A percentile compares a stretch with the other conserved stretches of the same genome.
Evolutionary conservation across 1,140 invertebrate genomes (phyloP).

Genomic region (Solen grandis): DNA sequence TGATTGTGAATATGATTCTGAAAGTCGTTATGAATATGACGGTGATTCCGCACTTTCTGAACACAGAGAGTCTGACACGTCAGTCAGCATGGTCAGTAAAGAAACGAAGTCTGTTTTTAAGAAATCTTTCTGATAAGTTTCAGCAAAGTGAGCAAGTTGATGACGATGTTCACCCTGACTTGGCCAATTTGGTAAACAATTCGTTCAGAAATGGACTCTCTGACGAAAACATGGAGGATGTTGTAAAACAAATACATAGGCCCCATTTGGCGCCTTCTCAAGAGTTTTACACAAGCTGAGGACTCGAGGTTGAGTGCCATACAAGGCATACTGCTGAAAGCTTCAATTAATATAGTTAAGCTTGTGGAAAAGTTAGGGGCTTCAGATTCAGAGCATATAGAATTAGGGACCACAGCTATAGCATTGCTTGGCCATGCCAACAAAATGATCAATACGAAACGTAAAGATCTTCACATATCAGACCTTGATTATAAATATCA

Average conservation of each 20-base stretch:
- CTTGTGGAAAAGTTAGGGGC: constrained; percentile 29
- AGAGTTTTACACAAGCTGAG: constrained; percentile 19
- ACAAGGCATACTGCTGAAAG: constrained; percentile 10
- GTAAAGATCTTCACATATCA: constrained; percentile 8
- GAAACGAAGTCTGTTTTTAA: background rate
- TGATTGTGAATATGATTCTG: too few species aligned
- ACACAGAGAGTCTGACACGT: too few species aligned
- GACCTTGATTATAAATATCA: constrained; percentile 40
- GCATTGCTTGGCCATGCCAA: too few species aligned
- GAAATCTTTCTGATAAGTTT: constrained; percentile 11
- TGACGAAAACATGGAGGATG: constrained; percentile 11
- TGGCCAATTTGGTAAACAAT: constrained; percentile 24
- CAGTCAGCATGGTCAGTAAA: too few species aligned
- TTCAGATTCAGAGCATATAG: background rate
- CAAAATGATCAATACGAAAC: too few species aligned
- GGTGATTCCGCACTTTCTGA: too few species aligned
- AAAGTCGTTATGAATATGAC: too few species aligned
- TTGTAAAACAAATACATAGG: constrained; percentile 18
- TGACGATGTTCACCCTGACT: constrained; percentile 14
- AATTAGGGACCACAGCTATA: constrained; percentile 3
- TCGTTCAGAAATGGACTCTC: constrained; percentile 35
- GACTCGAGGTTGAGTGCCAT: background rate
- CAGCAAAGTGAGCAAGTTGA: constrained; percentile 4
- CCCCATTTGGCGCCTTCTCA: constrained; percentile 24
- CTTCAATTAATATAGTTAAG: constrained; percentile 16